Base-by-base conservation (phyloP, 2,113 vertebrate genomes). In the Loxodonta africana region DNA sequence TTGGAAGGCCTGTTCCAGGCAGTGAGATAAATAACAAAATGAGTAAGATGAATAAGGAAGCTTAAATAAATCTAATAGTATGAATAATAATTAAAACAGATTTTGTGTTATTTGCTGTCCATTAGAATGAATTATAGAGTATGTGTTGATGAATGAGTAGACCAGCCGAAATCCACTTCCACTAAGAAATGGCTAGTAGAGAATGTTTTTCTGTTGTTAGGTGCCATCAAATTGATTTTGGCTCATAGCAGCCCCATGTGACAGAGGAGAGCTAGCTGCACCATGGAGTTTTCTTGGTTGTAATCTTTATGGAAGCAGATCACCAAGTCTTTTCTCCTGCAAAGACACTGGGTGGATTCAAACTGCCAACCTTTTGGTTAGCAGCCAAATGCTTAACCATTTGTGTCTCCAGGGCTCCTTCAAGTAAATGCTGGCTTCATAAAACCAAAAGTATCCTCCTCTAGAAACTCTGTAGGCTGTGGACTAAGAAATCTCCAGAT, bases 391-490 rank as follows among this genome's bases (percentile, higher is more conserved):
- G 8, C 37, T 41, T 41, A 74, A 23, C 18, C 21, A 41, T 41
- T 74, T 25, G 20, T 9, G 10, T 7, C n/a, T 5, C 73, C 37
- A 74, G 37, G 3, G 17, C 73, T 74, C n/a, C 73, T 41, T 41
- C 73, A 26, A 96, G 69, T 41, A 96, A 96, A 85, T 9, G 17
- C 9, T 91, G 62, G 67, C 51, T 96, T 95, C 62, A 10, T 28
- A 86, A 93, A 94, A 83, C 67, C 78, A 90, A 89, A 88, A 84
- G 53, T 46, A 69, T 53, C 57, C 30, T 74, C 69, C 60, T 80
- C 12, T 25, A 74, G 17, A 3, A 76, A 67, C 51, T 41, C 20
- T 18, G 3, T 18, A 85, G 44, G 15, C 41, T 89, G 18, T 73
- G 82, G 46, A 44, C 57, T 44, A 20, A 83, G 62, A 81, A 93